Evolutionary conservation across 2,113 vertebrate species (phyloP).

Genomic region (Reinhardtius hippoglossoides): DNA sequence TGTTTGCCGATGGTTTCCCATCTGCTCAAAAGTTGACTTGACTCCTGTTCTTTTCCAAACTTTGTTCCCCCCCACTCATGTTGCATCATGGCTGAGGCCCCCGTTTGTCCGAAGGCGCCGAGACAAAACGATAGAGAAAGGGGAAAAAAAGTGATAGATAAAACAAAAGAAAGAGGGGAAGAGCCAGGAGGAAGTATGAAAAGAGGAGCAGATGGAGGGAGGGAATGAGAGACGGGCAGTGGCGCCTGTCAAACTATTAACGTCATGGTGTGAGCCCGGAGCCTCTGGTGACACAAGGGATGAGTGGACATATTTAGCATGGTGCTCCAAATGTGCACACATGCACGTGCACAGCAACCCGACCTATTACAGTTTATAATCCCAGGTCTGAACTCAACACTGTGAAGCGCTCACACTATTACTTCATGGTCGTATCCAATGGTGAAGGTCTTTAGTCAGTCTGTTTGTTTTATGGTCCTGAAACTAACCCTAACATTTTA

Average conservation of each 20-base stretch:
- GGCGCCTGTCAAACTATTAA: constrained; percentile 72
- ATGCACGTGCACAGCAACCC: neutral
- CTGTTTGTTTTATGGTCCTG: too few relatives aligned
- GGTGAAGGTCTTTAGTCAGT: too few relatives aligned
- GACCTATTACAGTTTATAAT: constrained; percentile 6
- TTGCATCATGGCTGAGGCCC: neutral
- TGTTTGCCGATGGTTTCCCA: neutral
- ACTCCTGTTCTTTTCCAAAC: neutral
- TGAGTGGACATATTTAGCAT: constrained; percentile 62
- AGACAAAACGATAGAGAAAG: neutral
- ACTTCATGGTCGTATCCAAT: too few relatives aligned
- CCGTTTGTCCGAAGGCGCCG: neutral
- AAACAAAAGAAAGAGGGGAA: neutral
- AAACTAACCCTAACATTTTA: too few relatives aligned
- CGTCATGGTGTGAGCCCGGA: constrained; percentile 59
- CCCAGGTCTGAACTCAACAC: constrained; percentile 2
- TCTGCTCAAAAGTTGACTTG: neutral
- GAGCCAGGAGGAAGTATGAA: neutral
- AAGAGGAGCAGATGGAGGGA: constrained; percentile 57
- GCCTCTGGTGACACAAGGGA: constrained; percentile 55
- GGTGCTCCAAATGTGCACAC: constrained; percentile 1
- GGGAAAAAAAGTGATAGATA: neutral
- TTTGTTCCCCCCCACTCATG: neutral
- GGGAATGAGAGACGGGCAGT: constrained; percentile 53
- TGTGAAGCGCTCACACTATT: neutral